These are phyloP conservation scores for Athalia cordata DNA, from an alignment of 2,888 invertebrate species.

Conservation along the genomic window DNA sequence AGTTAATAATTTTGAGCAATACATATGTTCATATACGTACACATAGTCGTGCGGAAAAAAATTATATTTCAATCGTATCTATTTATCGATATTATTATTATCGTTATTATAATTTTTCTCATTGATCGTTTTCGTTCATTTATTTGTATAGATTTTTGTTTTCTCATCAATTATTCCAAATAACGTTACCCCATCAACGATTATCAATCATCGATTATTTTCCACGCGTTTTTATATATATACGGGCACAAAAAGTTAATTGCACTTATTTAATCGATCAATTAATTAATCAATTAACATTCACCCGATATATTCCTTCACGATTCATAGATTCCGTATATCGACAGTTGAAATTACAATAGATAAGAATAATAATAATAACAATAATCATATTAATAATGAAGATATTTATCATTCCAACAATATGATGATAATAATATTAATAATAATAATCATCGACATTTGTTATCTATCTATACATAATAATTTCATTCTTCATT, in stretches of 20 bases:
- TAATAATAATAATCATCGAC: conserved; percentile 53
- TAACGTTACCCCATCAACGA: too few species aligned
- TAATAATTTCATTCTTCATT: conserved; percentile 51
- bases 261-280: background rate
- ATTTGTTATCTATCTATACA: conserved; percentile 61
- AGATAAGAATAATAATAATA: background rate
- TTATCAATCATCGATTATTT: too few species aligned
- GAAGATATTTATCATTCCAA: conserved; percentile 57
- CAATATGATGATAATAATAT: conserved; percentile 19
- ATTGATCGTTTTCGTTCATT: too few species aligned
- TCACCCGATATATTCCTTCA: conserved; percentile 7
- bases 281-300: background rate
- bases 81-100: too few species aligned
- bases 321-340: conserved; percentile 23
- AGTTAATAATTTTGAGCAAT: too few species aligned
- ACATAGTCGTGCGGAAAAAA: too few species aligned
- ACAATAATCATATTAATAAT: background rate
- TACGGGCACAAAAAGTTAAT: background rate
- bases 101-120: too few species aligned
- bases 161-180: too few species aligned
- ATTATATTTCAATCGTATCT: too few species aligned
- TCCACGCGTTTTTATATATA: too few species aligned
- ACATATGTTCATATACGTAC: too few species aligned
- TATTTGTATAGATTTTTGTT: too few species aligned
- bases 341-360: background rate